phyloP scores from a whole-genome alignment of 1,140 invertebrate species.

The Babylonia areolata region DNA sequence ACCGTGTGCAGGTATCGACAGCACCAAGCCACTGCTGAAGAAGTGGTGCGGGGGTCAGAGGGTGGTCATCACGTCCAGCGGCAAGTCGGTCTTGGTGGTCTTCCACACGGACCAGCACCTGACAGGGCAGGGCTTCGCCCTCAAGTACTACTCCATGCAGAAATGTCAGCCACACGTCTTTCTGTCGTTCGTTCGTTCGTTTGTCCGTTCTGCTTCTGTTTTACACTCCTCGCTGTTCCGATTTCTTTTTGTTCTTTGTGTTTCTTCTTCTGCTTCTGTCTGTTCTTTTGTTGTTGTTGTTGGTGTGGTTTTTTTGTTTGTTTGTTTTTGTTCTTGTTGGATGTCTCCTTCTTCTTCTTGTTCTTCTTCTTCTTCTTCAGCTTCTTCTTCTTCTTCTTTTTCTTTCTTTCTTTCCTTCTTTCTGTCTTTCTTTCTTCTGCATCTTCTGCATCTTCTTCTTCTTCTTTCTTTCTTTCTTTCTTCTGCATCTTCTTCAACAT shows the following conservation, averaged over 20 bases:
- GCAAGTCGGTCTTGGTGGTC: constrained; percentile 24
- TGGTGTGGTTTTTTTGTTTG: too few relatives aligned
- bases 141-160: constrained; percentile 43
- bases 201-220: too few relatives aligned
- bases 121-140: constrained; percentile 33
- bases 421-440: too few relatives aligned
- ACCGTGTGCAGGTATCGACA: constrained; percentile 33
- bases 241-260: neutral
- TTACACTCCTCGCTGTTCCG: neutral
- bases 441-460: too few relatives aligned
- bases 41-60: constrained; percentile 23
- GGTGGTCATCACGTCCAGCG: constrained; percentile 26
- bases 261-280: neutral
- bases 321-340: too few relatives aligned
- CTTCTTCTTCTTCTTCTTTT: too few relatives aligned
- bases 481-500: too few relatives aligned
- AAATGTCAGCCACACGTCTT: constrained; percentile 23
- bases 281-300: neutral
- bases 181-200: too few relatives aligned
- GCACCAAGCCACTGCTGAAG: constrained; percentile 36
- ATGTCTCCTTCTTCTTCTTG: too few relatives aligned
- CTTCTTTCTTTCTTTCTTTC: too few relatives aligned
- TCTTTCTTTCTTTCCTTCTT: too few relatives aligned
- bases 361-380: too few relatives aligned
- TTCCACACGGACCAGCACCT: constrained; percentile 43